These are phyloP conservation scores for Athrips mouffetella DNA, from an alignment of 2,888 invertebrate species.

Conservation along the genomic window DNA sequence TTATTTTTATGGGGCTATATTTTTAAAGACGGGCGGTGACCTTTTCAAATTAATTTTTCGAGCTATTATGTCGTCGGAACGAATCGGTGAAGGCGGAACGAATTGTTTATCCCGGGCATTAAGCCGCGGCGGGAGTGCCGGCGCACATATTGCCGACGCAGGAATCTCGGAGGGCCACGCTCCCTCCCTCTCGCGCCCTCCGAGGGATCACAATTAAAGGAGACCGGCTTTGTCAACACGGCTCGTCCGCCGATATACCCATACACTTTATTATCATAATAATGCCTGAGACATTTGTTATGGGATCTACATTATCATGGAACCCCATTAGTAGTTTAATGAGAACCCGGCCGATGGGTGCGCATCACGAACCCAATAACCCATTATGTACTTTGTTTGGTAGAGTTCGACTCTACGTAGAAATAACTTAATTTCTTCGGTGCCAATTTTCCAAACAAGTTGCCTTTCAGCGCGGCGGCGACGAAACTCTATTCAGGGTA, in stretches of 20 bases:
- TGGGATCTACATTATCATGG: conserved; percentile 18
- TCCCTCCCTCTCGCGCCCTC: conserved; percentile 35
- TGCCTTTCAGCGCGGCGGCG: conserved; percentile 39
- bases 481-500: conserved; percentile 61
- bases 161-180: conserved; percentile 41
- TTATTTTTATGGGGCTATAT: conserved; percentile 31
- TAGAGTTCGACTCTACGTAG: not conserved
- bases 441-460: conserved; percentile 54
- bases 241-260: conserved; percentile 32
- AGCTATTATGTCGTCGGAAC: conserved; percentile 53
- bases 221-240: conserved; percentile 55
- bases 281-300: conserved; percentile 27
- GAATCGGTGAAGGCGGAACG: conserved; percentile 61
- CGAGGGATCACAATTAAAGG: conserved; percentile 58
- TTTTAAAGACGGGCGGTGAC: conserved; percentile 45
- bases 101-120: conserved; percentile 68
- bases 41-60: conserved; percentile 58
- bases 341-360: conserved; percentile 12
- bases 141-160: conserved; percentile 56
- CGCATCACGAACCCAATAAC: not conserved
- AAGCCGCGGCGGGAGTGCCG: conserved; percentile 54
- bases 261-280: conserved; percentile 34
- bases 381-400: conserved; percentile 2
- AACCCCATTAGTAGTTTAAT: conserved; percentile 16
- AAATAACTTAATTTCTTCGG: conserved; percentile 31